phyloP scores from a whole-genome alignment of 2,113 vertebrate genomes.

The Eira barbara region DNA sequence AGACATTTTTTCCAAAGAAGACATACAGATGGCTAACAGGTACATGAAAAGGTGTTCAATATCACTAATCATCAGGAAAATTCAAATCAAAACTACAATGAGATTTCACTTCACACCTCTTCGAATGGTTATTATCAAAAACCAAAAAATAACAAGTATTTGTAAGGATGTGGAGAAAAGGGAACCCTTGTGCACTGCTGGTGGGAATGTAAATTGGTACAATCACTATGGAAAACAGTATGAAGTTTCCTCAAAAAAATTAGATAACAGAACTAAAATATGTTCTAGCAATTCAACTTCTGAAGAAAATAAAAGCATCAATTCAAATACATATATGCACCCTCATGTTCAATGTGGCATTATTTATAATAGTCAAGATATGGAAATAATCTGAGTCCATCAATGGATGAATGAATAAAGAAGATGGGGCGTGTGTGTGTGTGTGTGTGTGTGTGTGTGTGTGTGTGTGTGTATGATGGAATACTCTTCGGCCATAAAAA shows the following conservation, averaged over 20 bases:
- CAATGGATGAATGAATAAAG: background rate
- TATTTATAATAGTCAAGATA: background rate
- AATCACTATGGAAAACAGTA: background rate
- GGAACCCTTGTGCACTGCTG: background rate
- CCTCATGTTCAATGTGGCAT: background rate
- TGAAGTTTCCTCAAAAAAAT: background rate
- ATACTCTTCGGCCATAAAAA: background rate
- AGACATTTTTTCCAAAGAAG: background rate
- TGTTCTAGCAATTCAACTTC: background rate
- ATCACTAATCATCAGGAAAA: background rate
- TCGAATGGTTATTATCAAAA: background rate
- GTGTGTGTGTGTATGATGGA: no score
- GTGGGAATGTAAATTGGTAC: background rate
- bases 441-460: no score
- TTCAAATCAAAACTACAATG: background rate
- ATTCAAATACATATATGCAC: background rate
- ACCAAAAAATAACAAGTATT: background rate
- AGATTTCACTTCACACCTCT: background rate
- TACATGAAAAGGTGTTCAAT: background rate
- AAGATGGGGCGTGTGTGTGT: background rate
- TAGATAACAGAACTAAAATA: background rate
- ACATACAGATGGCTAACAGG: background rate
- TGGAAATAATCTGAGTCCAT: background rate
- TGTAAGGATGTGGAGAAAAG: background rate
- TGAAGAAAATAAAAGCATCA: background rate